These are phyloP conservation scores for Hapalemur alaotrensis DNA, from an alignment of 2,797 vertebrate species.

Conservation along the genomic window DNA sequence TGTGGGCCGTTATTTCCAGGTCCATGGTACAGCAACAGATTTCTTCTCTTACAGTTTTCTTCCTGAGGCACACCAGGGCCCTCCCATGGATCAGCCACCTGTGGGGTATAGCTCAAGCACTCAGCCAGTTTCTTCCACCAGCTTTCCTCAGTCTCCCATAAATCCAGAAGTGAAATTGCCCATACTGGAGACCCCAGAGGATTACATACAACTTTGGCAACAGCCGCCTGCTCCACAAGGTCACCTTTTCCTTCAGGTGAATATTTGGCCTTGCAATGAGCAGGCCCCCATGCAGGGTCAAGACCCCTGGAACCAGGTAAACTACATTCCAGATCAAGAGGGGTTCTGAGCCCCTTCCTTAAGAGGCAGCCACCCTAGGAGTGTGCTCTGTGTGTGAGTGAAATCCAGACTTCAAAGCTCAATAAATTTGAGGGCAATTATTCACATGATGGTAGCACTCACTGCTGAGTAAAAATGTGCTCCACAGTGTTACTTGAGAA, in stretches of 20 bases:
- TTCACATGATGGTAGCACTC: background rate
- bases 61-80: conserved; percentile 86
- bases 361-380: background rate
- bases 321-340: background rate
- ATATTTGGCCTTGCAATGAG: rapidly evolving
- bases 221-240: conserved; percentile 86
- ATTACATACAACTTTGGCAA: conserved; percentile 83
- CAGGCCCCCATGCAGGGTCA: rapidly evolving
- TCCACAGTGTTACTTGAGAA: background rate
- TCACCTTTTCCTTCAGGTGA: conserved; percentile 90
- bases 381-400: background rate
- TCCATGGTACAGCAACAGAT: background rate
- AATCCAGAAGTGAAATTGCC: conserved; percentile 86
- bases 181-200: conserved; percentile 82
- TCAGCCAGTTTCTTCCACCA: conserved; percentile 83
- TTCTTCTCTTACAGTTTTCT: conserved; percentile 84
- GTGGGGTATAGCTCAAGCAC: conserved; percentile 85
- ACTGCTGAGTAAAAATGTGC: background rate
- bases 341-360: background rate
- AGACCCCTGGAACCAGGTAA: background rate
- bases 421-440: background rate
- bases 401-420: background rate
- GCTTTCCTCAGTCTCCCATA: conserved; percentile 87
- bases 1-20: background rate
- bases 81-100: conserved; percentile 85